Evolutionary conservation across 2,113 vertebrate species (phyloP).

Genomic region (Trogon surrucura): DNA sequence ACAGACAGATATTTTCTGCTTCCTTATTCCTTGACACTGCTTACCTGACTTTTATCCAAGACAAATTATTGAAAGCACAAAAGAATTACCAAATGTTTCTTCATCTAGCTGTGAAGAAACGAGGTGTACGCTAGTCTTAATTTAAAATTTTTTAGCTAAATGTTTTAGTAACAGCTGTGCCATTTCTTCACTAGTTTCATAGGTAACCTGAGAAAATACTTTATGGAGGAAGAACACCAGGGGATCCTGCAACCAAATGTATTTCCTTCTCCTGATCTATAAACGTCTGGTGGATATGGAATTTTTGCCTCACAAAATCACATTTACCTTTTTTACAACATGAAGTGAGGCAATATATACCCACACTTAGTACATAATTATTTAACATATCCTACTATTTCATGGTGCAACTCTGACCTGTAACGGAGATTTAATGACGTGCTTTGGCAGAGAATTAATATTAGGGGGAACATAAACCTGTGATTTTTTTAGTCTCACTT

Average conservation of each 20-base stretch:
- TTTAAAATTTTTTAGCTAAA: neutral
- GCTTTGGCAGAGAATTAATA: conserved; percentile 61
- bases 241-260: conserved; percentile 39
- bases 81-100: neutral
- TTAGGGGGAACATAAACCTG: conserved; percentile 44
- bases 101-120: neutral
- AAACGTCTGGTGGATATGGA: conserved; percentile 9
- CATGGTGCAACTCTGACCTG: conserved; percentile 47
- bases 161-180: conserved; percentile 11
- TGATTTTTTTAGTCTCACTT: conserved; percentile 43
- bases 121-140: neutral
- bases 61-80: neutral
- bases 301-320: conserved; percentile 60
- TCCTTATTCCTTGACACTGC: neutral
- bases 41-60: neutral
- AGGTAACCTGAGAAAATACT: conserved; percentile 62
- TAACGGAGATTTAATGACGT: conserved; percentile 67
- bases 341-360: conserved; percentile 39
- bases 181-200: conserved; percentile 42
- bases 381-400: conserved; percentile 65
- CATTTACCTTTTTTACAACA: conserved; percentile 37
- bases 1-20: neutral
- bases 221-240: conserved; percentile 25
- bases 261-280: conserved; percentile 51
- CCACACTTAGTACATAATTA: conserved; percentile 33